Base-by-base conservation (phyloP, 2,113 vertebrate species). In the Phyllopteryx taeniolatus region DNA sequence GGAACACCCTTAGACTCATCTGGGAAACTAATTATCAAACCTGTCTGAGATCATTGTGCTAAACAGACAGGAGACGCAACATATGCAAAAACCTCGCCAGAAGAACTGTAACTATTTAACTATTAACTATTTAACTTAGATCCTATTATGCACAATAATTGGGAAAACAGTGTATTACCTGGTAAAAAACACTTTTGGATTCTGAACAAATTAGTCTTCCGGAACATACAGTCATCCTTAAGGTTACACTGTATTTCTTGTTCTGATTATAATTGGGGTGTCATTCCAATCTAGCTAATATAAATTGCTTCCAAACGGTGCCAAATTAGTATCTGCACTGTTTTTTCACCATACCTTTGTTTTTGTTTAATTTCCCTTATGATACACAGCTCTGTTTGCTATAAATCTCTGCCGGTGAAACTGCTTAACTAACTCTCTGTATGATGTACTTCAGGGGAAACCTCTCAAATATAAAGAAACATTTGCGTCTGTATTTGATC, bases 401-500 rank as follows among this genome's bases (percentile, higher is more conserved):
- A 64, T 67, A 57, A 44, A 59, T 67, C 67, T 67, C 57, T n/a
- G 27, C 61, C n/a, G 31, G 20, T 63, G 17, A 42, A 22, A 63
- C 59, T 53, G 49, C 70, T 62, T 66, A 61, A 68, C 35, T 20
- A 62, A 35, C 31, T 72, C 74, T 63, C 73, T 42, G 11, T 60
- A 22, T 76, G 68, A 76, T 74, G 68, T 14, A 35, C 61, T 51
- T 59, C 43, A 69, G 33, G 8, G 72, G 49, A 67, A 51, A 22
- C 44, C 49, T 17, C 33, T 79, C 67, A 68, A 46, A 67, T 51
- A 39, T 27, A 56, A 15, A 77, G 35, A 68, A 67, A 66, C 59
- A 51, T 66, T 68, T 46, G 49, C 59, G 12, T 61, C 70, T 56
- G 63, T 51, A 80, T 79, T 77, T 74, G 44, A 39, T 27, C 67